These are phyloP conservation scores for Centroberyx gerrardi DNA, from an alignment of 2,797 vertebrate genomes.

Conservation along the genomic window DNA sequence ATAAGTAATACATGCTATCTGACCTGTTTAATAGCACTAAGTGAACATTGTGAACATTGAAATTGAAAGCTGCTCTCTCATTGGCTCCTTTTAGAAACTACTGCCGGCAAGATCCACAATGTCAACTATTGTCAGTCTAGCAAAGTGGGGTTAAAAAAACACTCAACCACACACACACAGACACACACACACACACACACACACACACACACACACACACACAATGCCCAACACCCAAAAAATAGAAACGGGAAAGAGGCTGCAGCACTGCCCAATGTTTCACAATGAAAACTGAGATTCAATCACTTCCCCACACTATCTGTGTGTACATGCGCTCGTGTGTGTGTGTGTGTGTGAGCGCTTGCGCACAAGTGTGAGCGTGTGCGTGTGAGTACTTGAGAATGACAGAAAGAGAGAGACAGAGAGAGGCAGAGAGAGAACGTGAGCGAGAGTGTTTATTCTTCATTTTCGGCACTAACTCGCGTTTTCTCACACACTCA, in stretches of 20 bases:
- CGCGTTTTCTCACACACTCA: conserved; percentile 52
- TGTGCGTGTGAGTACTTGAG: background rate
- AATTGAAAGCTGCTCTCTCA: too few species aligned
- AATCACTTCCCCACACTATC: conserved; percentile 58
- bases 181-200: background rate
- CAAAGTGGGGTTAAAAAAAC: background rate
- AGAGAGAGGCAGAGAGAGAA: background rate
- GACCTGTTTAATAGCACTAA: too few species aligned
- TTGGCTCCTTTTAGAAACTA: too few species aligned
- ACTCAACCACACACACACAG: background rate
- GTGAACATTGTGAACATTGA: too few species aligned
- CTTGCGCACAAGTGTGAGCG: conserved; percentile 5
- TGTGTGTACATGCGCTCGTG: background rate
- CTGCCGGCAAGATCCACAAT: too few species aligned
- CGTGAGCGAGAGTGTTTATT: conserved; percentile 7
- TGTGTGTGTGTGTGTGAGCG: background rate
- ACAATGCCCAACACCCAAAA: background rate
- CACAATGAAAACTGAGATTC: conserved; percentile 71
- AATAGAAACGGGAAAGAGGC: conserved; percentile 56
- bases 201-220: background rate
- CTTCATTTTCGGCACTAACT: conserved; percentile 9
- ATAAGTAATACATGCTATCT: too few species aligned
- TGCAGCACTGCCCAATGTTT: conserved; percentile 51
- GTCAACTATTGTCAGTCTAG: background rate
- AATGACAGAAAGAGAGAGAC: background rate